Base-by-base conservation (phyloP, 2,888 invertebrate species). In the Volucella bombylans region DNA sequence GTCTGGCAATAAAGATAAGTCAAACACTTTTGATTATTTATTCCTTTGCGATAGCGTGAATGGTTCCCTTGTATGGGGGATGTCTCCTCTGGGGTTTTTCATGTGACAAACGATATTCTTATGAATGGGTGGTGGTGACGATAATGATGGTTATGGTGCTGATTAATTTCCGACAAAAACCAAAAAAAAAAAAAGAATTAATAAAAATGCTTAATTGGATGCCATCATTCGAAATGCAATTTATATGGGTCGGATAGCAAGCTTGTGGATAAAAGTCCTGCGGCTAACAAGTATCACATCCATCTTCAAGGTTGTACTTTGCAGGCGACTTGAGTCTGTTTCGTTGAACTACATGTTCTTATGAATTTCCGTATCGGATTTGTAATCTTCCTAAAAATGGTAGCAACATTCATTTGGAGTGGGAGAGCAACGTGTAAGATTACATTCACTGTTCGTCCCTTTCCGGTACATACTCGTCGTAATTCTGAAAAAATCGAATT, bases 11-110 rank as follows among this genome's bases (percentile, higher is more conserved):
- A 85, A 81, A 85, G 85, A 80, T 81, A 85, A 85, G 85, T 80
- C 85, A 85, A 85, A 81, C 81, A 81, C 81, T 81, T 85, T 85
- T 85, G 85, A 85, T 85, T 85, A 85, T 85, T 85, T 85, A 85
- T 85, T 85, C 76, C 71, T 81, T 83, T 81, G 81, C 81, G 85
- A 85, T 85, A 85, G 81, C 81, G 68, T 77, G 76, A 81, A 81
- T 81, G 74, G 50, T 62, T 64, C 11, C 73, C 74, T 62, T 74
- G 80, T 64, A 31, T 72, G 78, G 71, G 61, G 68, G 77, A 81
- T 23, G 54, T 67, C 64, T 68, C 31, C 6, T 31, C 31, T 31
- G 31, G 31, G 6, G 31, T 62, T 52, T 55, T 41, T n/a, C 18
- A 38, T 81, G 67, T 79, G 82, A 68, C 82, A 79, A 79, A 83